These are phyloP conservation scores for Rhynchotus rufescens DNA, from an alignment of 2,797 vertebrate genomes.

Conservation along the genomic window DNA sequence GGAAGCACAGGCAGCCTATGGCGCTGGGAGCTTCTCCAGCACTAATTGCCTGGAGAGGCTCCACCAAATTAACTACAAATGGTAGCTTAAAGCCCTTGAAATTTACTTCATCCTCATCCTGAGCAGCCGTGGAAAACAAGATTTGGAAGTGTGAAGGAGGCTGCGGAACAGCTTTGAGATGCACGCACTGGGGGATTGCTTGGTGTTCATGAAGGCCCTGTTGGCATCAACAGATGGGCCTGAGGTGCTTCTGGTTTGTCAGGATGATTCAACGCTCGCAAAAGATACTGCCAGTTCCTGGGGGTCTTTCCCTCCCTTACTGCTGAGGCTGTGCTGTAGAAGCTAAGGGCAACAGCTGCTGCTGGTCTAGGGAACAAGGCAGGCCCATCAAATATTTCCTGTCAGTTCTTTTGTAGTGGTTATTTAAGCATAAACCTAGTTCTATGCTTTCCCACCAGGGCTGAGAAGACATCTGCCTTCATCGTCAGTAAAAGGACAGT, in stretches of 20 bases:
- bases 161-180: neutral
- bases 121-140: slow-evolving; percentile 62
- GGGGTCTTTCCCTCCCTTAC: neutral
- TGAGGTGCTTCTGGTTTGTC: neutral
- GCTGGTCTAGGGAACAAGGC: neutral
- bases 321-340: neutral
- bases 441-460: rapidly evolving
- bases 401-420: neutral
- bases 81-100: slow-evolving; percentile 67
- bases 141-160: slow-evolving; percentile 73
- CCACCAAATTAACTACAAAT: slow-evolving; percentile 68
- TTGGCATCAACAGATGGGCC: neutral
- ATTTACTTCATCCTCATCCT: slow-evolving; percentile 52
- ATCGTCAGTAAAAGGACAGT: neutral
- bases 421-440: neutral
- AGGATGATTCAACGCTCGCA: neutral
- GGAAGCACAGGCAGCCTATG: neutral
- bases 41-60: slow-evolving; percentile 59
- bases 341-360: neutral
- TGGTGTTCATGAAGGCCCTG: neutral
- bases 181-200: rapidly evolving
- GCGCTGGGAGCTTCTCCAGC: slow-evolving; percentile 13
- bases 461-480: neutral
- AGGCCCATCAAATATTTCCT: neutral
- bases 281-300: neutral